A percentile compares a stretch with the other conserved stretches of the same genome.
Conservation (phyloP, 2,888 invertebrate genomes). For the Diploptera punctata region DNA sequence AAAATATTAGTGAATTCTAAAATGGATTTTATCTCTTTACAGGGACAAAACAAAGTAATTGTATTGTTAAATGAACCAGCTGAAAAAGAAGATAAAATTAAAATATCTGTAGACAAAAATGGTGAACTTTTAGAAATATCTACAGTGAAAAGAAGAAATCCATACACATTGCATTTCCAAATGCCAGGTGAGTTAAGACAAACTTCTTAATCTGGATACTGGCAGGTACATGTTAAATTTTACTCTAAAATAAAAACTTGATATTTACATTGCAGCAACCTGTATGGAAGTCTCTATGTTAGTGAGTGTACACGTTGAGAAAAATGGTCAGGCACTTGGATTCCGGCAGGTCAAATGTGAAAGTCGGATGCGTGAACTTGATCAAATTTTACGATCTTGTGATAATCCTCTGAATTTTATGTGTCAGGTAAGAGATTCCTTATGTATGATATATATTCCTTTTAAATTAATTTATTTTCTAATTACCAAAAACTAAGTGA, state of each 20-base stretch:
- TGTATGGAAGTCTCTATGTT: slow-evolving; percentile 84
- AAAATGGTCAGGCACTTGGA: slow-evolving; percentile 81
- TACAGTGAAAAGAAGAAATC: slow-evolving; percentile 79
- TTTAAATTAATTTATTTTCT: no score
- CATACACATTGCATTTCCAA: slow-evolving; percentile 82
- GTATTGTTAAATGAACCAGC: slow-evolving; percentile 80
- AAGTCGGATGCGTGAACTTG: slow-evolving; percentile 80
- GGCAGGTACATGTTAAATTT: background rate
- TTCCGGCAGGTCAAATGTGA: slow-evolving; percentile 88
- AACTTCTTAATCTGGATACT: no score
- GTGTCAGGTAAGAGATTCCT: no score
- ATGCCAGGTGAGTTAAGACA: slow-evolving; percentile 71
- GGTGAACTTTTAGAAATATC: slow-evolving; percentile 78
- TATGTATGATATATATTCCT: no score
- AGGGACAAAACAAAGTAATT: slow-evolving; percentile 85
- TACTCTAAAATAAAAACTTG: no score
- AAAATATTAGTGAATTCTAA: slow-evolving; percentile 47
- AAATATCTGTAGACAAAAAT: slow-evolving; percentile 80
- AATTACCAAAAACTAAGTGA: no score
- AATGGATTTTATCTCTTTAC: no score
- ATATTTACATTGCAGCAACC: slow-evolving; percentile 63
- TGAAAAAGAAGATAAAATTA: slow-evolving; percentile 76
- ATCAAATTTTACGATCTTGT: slow-evolving; percentile 77
- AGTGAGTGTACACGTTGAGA: slow-evolving; percentile 80
- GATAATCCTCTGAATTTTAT: slow-evolving; percentile 87